Base-by-base conservation (phyloP, 2,113 vertebrate species). In the Arizona elegans region DNA sequence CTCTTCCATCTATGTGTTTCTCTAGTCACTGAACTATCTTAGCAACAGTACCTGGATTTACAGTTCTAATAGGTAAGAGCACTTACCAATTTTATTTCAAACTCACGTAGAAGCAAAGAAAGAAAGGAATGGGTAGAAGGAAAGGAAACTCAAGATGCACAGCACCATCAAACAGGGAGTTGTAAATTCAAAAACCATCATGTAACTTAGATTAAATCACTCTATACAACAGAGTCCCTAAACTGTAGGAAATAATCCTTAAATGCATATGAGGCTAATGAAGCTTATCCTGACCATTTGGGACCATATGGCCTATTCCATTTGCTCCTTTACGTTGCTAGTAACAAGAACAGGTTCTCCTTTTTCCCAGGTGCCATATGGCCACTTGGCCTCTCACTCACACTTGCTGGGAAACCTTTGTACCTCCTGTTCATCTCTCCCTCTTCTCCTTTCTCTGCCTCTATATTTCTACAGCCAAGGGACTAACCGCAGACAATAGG, bases 291-390 rank as follows among this genome's bases (percentile, higher is more conserved):
- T 56, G 52, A 43, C 91, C 93, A 87, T 94, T 92, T 94, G 91
- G 70, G 38, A 33, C 54, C 87, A 94, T 85, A 86, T 92, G 93
- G 91, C 50, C 88, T 56, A 1, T 54, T 86, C 95, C 96, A 96
- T 97, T 96, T 97, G 96, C 93, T 94, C 91, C 92, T 59, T n/a
- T 10, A 47, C 55, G 92, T 52, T 95, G 92, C 87, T 52, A 53
- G 91, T 54, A 59, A 81, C 87, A 15, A 91, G 38, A 62, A 59
- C 24, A 21, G 9, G 5, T 21, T 50, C 29, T 33, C 88, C 26
- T 85, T 29, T 56, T 58, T 33, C 55, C 55, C 8, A 65, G 86
- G 56, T 13, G 81, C 92, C 92, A 93, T 90, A 87, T 93, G 92
- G 56, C 15, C 12, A 53, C 50, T 88, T 88, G 59, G 92, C 38